These are phyloP conservation scores for Scaptomyza cyrtandrae DNA, from an alignment of 2,888 invertebrate genomes.

Conservation along the genomic window DNA sequence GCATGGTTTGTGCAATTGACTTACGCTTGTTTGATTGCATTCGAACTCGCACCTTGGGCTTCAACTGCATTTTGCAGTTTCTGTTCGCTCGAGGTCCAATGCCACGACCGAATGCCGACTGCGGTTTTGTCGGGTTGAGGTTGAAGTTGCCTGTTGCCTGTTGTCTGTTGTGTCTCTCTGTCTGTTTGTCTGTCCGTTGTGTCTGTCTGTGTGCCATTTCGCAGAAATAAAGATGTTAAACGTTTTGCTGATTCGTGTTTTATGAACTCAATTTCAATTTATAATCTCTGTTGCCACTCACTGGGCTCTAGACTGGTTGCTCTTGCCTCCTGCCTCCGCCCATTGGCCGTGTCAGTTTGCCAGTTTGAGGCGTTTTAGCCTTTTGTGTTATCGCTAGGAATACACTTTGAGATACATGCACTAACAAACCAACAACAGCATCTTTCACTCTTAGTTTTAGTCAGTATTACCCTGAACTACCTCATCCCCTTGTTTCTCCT, in stretches of 20 bases:
- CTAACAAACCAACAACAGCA: slow-evolving; percentile 50
- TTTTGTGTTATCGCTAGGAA: slow-evolving; percentile 73
- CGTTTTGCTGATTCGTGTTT: slow-evolving; percentile 83
- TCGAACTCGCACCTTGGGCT: slow-evolving; percentile 76
- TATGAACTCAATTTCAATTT: slow-evolving; percentile 84
- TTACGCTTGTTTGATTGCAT: slow-evolving; percentile 78
- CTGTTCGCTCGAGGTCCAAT: slow-evolving; percentile 16
- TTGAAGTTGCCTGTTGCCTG: slow-evolving; percentile 46
- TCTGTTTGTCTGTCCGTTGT: not conserved
- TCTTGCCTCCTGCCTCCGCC: slow-evolving; percentile 4
- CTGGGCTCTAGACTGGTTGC: slow-evolving; percentile 41
- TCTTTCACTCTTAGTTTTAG: slow-evolving; percentile 20
- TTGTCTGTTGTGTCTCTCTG: not conserved
- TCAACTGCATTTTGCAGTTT: slow-evolving; percentile 33
- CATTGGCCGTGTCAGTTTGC: slow-evolving; percentile 22
- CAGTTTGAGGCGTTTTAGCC: slow-evolving; percentile 74
- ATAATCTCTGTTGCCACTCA: slow-evolving; percentile 81
- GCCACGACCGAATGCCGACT: slow-evolving; percentile 51
- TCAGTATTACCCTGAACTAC: not conserved
- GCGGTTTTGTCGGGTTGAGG: slow-evolving; percentile 53
- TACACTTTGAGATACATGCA: slow-evolving; percentile 71
- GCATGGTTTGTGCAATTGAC: slow-evolving; percentile 69
- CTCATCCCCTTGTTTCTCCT: not conserved
- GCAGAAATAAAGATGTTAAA: slow-evolving; percentile 82
- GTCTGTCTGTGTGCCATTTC: slow-evolving; percentile 61